phyloP scores from a whole-genome alignment of 2,888 invertebrate species.

The Pheosia gnoma region DNA sequence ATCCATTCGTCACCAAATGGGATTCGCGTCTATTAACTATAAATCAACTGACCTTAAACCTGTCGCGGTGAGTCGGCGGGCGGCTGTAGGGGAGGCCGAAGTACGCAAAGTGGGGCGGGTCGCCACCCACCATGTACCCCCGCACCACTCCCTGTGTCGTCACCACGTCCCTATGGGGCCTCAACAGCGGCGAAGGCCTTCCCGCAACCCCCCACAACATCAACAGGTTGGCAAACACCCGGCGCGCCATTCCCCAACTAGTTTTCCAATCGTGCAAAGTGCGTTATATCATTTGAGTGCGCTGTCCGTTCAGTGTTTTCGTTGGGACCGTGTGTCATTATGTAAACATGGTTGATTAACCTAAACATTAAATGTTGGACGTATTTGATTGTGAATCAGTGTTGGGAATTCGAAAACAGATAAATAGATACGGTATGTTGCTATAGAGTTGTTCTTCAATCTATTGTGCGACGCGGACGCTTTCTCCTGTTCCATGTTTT shows the following conservation, averaged over 20 bases:
- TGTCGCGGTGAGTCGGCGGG: slow-evolving; percentile 52
- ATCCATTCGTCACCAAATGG: slow-evolving; percentile 38
- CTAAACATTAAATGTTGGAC: slow-evolving; percentile 29
- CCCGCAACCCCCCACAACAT: slow-evolving; percentile 25
- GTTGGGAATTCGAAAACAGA: slow-evolving; percentile 15
- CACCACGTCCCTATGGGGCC: slow-evolving; percentile 57
- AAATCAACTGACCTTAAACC: slow-evolving; percentile 69
- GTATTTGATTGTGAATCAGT: slow-evolving; percentile 25
- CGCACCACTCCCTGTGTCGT: slow-evolving; percentile 66
- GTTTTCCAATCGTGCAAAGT: slow-evolving; percentile 8
- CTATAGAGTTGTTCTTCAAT: not conserved
- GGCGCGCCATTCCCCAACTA: slow-evolving; percentile 4
- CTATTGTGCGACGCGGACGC: not conserved
- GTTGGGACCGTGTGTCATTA: slow-evolving; percentile 15
- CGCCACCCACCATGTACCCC: slow-evolving; percentile 54
- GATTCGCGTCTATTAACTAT: slow-evolving; percentile 50
- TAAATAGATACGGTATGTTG: slow-evolving; percentile 1
- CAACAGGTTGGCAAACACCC: slow-evolving; percentile 24
- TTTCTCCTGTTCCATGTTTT: not conserved
- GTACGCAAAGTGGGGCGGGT: slow-evolving; percentile 65
- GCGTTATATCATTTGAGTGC: slow-evolving; percentile 9
- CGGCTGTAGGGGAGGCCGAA: slow-evolving; percentile 74
- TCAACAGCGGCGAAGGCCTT: slow-evolving; percentile 25
- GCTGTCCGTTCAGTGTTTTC: slow-evolving; percentile 17
- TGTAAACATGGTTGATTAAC: slow-evolving; percentile 30